A percentile compares a stretch with the other conserved stretches of the same genome.
phyloP scores from a whole-genome alignment of 2,797 vertebrate species.

The Hyperoplus lanceolatus region DNA sequence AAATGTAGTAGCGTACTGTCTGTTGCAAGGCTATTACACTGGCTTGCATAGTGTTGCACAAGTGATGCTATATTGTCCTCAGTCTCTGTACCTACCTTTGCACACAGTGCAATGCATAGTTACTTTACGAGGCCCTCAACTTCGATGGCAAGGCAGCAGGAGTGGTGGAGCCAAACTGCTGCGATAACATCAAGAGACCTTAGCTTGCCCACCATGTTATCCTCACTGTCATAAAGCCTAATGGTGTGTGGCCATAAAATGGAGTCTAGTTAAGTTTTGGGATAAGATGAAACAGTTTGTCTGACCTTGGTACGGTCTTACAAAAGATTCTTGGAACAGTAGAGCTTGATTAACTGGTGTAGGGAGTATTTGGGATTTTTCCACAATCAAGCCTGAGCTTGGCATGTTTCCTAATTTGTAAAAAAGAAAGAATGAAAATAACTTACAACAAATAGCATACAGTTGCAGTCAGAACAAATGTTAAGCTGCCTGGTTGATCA shows the following conservation, averaged over 20 bases:
- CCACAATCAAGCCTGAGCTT: constrained; percentile 23
- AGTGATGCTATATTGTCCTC: constrained; percentile 30
- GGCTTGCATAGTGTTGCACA: constrained; percentile 11
- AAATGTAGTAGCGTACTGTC: not conserved
- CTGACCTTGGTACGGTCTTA: constrained; percentile 54
- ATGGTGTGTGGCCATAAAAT: constrained; percentile 59
- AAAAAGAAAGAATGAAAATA: not conserved
- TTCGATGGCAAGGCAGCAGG: constrained; percentile 39
- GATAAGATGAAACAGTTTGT: constrained; percentile 70
- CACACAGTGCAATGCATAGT: constrained; percentile 26
- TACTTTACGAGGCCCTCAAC: constrained; percentile 35
- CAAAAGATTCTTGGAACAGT: constrained; percentile 60
- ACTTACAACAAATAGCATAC: constrained; percentile 7
- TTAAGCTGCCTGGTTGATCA: constrained; percentile 24
- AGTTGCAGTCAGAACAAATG: constrained; percentile 36
- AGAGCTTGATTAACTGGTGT: constrained; percentile 37
- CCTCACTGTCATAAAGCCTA: constrained; percentile 59
- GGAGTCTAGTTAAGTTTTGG: constrained; percentile 49
- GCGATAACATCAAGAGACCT: constrained; percentile 68
- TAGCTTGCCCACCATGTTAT: constrained; percentile 51
- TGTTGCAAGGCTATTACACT: not conserved
- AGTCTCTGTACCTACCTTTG: constrained; percentile 19
- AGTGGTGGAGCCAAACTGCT: constrained; percentile 51
- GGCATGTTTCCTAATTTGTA: constrained; percentile 40
- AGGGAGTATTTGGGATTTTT: constrained; percentile 27